These are phyloP conservation scores for Polietes domitor DNA, from an alignment of 2,888 invertebrate species.

Conservation along the genomic window DNA sequence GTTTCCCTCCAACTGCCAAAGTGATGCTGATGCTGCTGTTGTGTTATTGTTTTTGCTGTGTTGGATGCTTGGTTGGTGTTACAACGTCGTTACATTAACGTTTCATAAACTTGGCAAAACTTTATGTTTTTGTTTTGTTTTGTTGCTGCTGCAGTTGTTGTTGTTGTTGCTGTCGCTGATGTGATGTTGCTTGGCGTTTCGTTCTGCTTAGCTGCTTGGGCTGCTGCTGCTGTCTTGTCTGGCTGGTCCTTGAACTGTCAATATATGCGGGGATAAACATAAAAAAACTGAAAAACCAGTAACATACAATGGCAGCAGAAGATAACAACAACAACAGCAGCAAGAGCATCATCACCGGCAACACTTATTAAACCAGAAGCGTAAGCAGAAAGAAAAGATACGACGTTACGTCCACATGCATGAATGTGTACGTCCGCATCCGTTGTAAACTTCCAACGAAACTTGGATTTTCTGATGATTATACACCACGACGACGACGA, in stretches of 20 bases:
- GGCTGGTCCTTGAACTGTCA: conserved; percentile 79
- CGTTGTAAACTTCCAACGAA: conserved; percentile 64
- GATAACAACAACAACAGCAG: conserved; percentile 55
- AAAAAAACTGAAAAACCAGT: conserved; percentile 60
- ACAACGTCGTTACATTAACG: conserved; percentile 57
- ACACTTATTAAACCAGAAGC: conserved; percentile 64
- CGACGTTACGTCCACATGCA: background rate
- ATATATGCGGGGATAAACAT: conserved; percentile 67
- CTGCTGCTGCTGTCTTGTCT: conserved; percentile 42
- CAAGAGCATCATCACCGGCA: conserved; percentile 32
- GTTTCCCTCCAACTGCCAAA: background rate
- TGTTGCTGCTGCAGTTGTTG: conserved; percentile 35
- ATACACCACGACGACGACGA: conserved; percentile 5
- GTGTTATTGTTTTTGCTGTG: background rate
- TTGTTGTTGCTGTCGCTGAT: conserved; percentile 58
- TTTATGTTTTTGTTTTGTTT: conserved; percentile 46
- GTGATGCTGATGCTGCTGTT: background rate
- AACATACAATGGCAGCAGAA: conserved; percentile 57
- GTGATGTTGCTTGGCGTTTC: background rate
- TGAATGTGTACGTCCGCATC: conserved; percentile 52
- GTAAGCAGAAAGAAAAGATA: conserved; percentile 51
- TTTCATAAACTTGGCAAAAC: conserved; percentile 47
- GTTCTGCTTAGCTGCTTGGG: conserved; percentile 10
- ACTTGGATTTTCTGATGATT: conserved; percentile 67
- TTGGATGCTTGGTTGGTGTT: conserved; percentile 33